Base-by-base conservation (phyloP, 2,113 vertebrate species). In the Mesitornis unicolor region DNA sequence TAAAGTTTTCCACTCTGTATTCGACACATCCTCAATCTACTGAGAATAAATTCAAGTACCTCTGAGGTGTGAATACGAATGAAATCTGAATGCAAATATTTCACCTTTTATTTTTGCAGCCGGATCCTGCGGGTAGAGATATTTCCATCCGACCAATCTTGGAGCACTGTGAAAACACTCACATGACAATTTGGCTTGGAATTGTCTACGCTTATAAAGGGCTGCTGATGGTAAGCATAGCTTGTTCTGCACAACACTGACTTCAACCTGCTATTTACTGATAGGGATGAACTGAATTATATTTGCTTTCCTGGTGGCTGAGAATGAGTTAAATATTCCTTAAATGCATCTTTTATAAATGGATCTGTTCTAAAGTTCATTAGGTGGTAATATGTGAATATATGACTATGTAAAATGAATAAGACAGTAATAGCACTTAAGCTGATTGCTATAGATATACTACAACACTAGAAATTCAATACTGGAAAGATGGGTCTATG, bases 171-270 rank as follows among this genome's bases (percentile, higher is more conserved):
- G 99, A 99, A 96, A 99, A 99, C 98, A 99, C 99, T 78, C 99
- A 99, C 97, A 99, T 99, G 99, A 99, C 99, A 97, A 99, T 99
- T 98, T 99, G 99, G 99, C 99, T 99, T 69, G 99, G 99, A 80
- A 99, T 99, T 56, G 99, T 99, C 92, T 99, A 99, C 29, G 99
- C 99, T 94, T 99, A 99, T 96, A 99, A 99, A 98, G 99, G 99
- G 63, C 98, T 99, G 94, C 99, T 99, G 76, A 99, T 99, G 99
- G 99, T 99, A 98, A 98, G 99, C 56, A 70, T 54, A 57, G 38
- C n/a, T 83, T 60, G 35, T 59, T 91, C 86, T 96, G 48, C 53
- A 65, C 35, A 50, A 36, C 28, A 13, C 65, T 67, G 38, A 16
- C 59, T 86, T 82, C 83, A 75, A 57, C 31, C 57, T 91, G 65